phyloP scores from a whole-genome alignment of 2,888 invertebrate genomes.

The Lomographa bimaculata region DNA sequence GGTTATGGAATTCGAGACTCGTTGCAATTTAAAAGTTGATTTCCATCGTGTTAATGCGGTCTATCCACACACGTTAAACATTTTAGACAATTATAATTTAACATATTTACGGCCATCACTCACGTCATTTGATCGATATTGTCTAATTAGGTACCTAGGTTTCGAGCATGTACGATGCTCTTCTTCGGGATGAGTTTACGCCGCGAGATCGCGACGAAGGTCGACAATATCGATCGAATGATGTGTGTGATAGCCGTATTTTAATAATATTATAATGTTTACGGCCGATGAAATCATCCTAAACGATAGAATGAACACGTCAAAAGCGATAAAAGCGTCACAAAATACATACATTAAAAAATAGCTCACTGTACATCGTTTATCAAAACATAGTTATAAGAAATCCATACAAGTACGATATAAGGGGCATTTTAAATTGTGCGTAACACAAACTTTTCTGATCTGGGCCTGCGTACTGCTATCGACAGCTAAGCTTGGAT shows the following conservation, averaged over 20 bases:
- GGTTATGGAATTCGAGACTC: no score
- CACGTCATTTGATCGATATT: no score
- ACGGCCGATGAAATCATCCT: constrained; percentile 23
- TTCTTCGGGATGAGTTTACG: no score
- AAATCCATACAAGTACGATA: constrained; percentile 30
- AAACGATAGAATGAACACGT: constrained; percentile 30
- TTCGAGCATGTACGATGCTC: no score
- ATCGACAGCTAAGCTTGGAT: constrained; percentile 52
- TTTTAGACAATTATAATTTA: constrained; percentile 20
- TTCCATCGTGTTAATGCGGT: no score
- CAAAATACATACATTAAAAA: constrained; percentile 32
- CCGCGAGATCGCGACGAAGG: no score
- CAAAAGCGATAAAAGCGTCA: constrained; percentile 36
- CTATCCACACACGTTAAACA: constrained; percentile 25
- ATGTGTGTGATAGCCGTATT: no score
- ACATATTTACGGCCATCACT: constrained; percentile 21
- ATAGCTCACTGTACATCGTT: constrained; percentile 39
- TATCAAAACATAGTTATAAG: constrained; percentile 29
- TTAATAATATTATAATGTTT: no score
- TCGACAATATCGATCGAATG: no score
- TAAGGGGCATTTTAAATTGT: constrained; percentile 56
- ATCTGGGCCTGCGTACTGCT: constrained; percentile 33
- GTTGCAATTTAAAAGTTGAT: no score
- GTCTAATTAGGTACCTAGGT: no score
- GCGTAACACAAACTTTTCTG: constrained; percentile 57